Evolutionary conservation across 2,888 invertebrate genomes (phyloP), one percentile per base, ranked within the genome.

Genomic region (Aporophyla lueneburgensis): DNA sequence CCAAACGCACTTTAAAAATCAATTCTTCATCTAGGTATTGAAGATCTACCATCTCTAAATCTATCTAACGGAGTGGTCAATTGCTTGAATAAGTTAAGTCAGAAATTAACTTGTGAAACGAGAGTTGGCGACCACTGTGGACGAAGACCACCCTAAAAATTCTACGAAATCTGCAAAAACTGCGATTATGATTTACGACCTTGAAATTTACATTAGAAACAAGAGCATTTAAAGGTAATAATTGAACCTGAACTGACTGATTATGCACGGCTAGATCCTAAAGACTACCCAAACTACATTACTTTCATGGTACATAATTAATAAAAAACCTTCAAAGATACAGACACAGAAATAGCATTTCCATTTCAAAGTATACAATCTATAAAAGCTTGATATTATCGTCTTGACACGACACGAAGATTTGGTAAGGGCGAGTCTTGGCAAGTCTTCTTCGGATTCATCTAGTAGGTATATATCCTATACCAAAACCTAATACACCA

Each of bases 351-450:
- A 83, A 76, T 83, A 80, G 66, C 71, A 76, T 76, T 80, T 73
- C 49, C 27, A 73, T 80, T 78, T 79, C 62, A 76, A 66, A 71
- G 61, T 68, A 78, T 81, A 78, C 67, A 71, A 80, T 78, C 66
- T 73, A 46, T 67, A 61, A 54, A 54, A 73, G 63, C 71, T 65
- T 65, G 63, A 71, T 83, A 80, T 78, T 83, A 80, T 78, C 51
- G 24, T 73, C 56, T 69, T 70, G 66, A 78, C 61, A 82, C 46
- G 72, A 69, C 24, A 69, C 58, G 43, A 69, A 61, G 53, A 61
- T 62, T 78, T 58, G 65, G 46, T 24, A 63, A 53, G 51, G 49
- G 14, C 7, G 16, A 24, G 49, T 54, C n/a, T 59, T 73, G 56
- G 49, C 19, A 1, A 65, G 27, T 51, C 16, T 61, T 58, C 33